Base-by-base conservation (phyloP, 2,797 vertebrate genomes). In the Synaphobranchus kaupii region DNA sequence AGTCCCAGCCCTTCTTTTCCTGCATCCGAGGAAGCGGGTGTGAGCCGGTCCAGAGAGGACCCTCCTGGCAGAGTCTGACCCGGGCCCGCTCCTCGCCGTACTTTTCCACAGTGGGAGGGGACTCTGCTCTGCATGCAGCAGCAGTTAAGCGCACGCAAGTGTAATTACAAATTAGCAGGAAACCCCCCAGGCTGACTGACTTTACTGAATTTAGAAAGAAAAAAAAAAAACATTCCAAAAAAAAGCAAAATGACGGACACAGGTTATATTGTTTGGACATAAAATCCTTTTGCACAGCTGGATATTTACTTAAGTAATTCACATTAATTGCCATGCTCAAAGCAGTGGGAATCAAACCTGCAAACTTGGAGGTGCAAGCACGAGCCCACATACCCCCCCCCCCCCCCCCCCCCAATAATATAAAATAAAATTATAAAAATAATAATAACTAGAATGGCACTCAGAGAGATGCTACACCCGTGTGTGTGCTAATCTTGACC, bases 91-190 rank as follows among this genome's bases (percentile, higher is more conserved):
- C 34, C 15, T 10, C 76, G 2, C 44, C 47, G 76, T 80, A 80
- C 76, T 22, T 47, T 80, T 80, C 76, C 76, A 47, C 76, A 22
- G 76, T 44, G 15, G 39, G 76, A 80, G 44, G 39, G 20, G 52
- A 8, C 15, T 7, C 3, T 5, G 39, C 9, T 44, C 25, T 5
- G 20, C 44, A 22, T 48, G 44, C 39, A 48, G n/a, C 76, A 47
- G 76, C 20, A 22, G 71, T 76, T 76, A 80, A 80, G 39, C 39
- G 2, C 44, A 48, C 39, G 22, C 15, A 20, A 80, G 76, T 9
- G 44, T 48, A 47, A 80, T 80, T 80, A 80, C 44, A 80, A 80
- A 80, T 80, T 22, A 80, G 76, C 76, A 80, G 76, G 44, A 80
- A 4, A 7, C 68, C 44, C 39, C 22, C 44, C 76, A 48, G 44